Evolutionary conservation across 2,888 invertebrate species (phyloP).

Genomic region (Capitulum mitella): DNA sequence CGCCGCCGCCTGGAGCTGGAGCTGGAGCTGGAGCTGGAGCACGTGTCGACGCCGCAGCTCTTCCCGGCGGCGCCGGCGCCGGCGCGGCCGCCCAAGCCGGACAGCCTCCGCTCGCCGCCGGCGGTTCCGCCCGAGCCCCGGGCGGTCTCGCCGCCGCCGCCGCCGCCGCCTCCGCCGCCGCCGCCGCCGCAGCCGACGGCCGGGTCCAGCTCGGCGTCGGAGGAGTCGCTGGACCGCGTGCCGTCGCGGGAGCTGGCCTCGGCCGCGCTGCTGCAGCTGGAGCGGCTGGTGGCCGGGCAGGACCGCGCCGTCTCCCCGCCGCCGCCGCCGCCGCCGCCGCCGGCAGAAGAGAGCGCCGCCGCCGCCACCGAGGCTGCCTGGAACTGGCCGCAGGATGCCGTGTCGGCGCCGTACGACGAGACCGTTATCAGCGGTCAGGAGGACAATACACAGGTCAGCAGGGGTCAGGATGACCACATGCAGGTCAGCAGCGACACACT

Average conservation of each 20-base stretch:
- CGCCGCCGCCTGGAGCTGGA: background rate
- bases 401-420: background rate
- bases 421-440: background rate
- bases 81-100: conserved; percentile 7
- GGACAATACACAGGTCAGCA: background rate
- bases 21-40: background rate
- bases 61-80: background rate
- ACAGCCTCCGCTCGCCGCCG: conserved; percentile 38
- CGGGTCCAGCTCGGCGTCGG: conserved; percentile 23
- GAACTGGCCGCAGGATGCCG: conserved; percentile 40
- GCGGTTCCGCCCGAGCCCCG: conserved; percentile 45
- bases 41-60: background rate
- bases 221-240: conserved; percentile 34
- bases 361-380: background rate
- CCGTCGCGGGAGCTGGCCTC: conserved; percentile 35
- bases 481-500: too few species aligned
- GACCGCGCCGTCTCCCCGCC: conserved; percentile 53
- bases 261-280: conserved; percentile 55
- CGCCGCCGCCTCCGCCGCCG: conserved; percentile 38
- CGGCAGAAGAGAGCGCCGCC: conserved; percentile 40
- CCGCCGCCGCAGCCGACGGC: background rate
- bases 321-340: conserved; percentile 53
- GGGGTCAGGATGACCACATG: background rate
- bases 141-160: conserved; percentile 37
- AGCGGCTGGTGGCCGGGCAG: conserved; percentile 56